These are phyloP conservation scores for Malaclemys terrapin DNA, from an alignment of 2,113 vertebrate genomes.

Conservation along the genomic window DNA sequence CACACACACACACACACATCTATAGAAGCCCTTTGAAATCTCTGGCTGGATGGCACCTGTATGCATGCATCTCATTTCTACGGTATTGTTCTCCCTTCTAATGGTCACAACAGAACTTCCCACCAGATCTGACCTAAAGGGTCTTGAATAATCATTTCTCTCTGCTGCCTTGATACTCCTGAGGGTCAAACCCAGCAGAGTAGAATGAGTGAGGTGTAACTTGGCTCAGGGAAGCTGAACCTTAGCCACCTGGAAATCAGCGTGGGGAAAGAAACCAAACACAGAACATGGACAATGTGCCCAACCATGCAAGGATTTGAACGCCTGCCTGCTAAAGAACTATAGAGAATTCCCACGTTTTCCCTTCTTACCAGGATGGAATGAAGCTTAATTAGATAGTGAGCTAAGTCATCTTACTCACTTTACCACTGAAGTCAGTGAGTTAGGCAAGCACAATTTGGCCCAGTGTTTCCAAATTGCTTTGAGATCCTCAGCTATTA, in stretches of 20 bases:
- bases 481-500: constrained; percentile 1
- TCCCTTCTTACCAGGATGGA: neutral
- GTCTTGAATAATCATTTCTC: neutral
- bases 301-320: neutral
- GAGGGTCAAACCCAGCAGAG: neutral
- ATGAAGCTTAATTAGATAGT: neutral
- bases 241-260: neutral
- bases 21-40: neutral
- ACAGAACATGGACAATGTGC: neutral
- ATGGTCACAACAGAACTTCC: neutral
- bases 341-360: neutral
- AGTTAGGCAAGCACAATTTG: neutral
- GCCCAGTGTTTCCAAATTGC: neutral
- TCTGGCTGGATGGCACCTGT: neutral
- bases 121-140: neutral
- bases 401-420: neutral
- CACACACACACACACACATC: neutral
- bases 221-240: neutral
- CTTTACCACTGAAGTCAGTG: neutral
- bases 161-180: neutral
- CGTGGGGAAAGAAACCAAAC: neutral
- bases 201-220: neutral
- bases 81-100: neutral
- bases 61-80: neutral
- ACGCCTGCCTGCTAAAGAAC: neutral